Evolutionary conservation across 2,888 invertebrate species (phyloP), one percentile per base, ranked within the genome.

Genomic region (Trichogramma dendrolimi): DNA sequence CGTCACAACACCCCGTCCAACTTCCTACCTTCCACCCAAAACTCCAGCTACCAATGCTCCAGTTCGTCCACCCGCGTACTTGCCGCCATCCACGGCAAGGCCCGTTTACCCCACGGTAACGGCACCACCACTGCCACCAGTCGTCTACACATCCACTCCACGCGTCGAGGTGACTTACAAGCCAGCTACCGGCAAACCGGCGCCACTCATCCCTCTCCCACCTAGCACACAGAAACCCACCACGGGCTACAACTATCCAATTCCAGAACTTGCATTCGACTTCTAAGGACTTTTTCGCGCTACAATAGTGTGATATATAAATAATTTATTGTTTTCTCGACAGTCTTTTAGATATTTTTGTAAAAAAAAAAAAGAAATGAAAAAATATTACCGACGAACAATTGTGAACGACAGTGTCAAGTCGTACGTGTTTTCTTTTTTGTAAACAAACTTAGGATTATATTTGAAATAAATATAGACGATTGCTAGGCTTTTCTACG

Each of bases 41-140:
- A 64, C 66, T 5, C 58, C 68, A 4, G 6, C 56, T 6, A 60
- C 64, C 39, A 64, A 61, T 39, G 69, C 67, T 10, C 53, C 10
- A 14, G 71, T 72, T 0, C 67, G 74, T 55, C 73, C 77, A 10
- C 71, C 72, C 1, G 75, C 77, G 0, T 79, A 79, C 61, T 69
- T 78, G 42, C 79, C 79, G 40, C 77, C 78, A 0, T 73, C 75
- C 4, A 67, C 75, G 1, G 69, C 71, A 5, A 71, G 71, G 27
- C 70, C 74, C 5, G 70, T 66, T 4, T 72, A 73, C 46, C 43
- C 62, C 4, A 78, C 77, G 0, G 63, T 75, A 0, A 77, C 78
- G 44, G 75, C 79, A 10, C 75, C 80, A 4, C 81, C 83, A 10
- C 79, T 80, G 61, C 81, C 79, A 6, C 60, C 77, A 0, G 67